These are phyloP conservation scores for Orthonyx spaldingii DNA, from an alignment of 2,113 vertebrate species.

Conservation along the genomic window DNA sequence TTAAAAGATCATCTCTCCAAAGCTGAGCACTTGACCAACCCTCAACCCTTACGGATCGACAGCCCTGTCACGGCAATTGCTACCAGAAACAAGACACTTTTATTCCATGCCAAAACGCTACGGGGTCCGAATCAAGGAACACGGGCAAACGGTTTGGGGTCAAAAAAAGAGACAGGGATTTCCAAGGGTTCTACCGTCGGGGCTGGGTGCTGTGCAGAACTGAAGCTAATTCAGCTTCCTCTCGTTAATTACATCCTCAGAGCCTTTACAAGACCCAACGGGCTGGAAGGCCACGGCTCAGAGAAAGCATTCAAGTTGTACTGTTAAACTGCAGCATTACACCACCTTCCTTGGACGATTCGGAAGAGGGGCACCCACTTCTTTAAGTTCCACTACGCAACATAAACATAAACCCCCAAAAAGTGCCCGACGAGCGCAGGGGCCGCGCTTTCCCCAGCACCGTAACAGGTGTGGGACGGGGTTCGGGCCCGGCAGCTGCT, in stretches of 20 bases:
- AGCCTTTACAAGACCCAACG: not conserved
- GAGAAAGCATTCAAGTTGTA: not conserved
- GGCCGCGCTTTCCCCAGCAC: not conserved
- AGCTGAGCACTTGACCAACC: not conserved
- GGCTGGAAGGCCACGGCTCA: not conserved
- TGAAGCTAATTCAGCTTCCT: not conserved
- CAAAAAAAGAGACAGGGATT: not conserved
- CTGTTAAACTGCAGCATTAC: fast-evolving
- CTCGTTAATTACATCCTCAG: not conserved
- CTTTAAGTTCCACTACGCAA: not conserved
- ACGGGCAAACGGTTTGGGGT: not conserved
- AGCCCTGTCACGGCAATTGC: not conserved
- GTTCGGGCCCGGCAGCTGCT: fast-evolving
- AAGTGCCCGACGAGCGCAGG: fast-evolving
- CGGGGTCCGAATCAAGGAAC: not conserved
- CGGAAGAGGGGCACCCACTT: fast-evolving
- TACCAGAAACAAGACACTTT: not conserved
- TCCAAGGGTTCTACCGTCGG: not conserved
- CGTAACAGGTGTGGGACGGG: not conserved
- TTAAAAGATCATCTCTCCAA: not conserved
- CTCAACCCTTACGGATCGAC: not conserved
- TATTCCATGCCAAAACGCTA: not conserved
- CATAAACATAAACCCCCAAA: fast-evolving
- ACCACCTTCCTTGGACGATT: fast-evolving
- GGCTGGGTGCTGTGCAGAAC: fast-evolving